Evolutionary conservation across 2,888 invertebrate species (phyloP).

Genomic region (Archips xylosteana): DNA sequence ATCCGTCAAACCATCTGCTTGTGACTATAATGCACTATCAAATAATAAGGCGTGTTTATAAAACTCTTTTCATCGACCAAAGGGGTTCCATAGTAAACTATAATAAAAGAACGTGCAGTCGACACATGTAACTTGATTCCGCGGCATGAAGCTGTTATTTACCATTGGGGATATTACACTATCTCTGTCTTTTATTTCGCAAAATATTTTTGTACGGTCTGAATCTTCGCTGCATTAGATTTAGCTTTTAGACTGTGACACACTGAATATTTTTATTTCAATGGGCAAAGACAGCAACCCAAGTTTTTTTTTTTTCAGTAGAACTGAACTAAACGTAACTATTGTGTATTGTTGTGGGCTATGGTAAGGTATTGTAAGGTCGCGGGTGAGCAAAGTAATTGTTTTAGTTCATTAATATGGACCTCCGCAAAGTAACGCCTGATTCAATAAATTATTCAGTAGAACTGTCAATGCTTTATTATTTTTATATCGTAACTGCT

Average conservation of each 20-base stretch:
- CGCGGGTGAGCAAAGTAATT: no score
- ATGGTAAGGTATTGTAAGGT: no score
- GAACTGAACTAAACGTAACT: no score
- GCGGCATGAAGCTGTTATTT: constrained; percentile 68
- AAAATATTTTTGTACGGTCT: constrained; percentile 54
- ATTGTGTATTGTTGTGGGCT: no score
- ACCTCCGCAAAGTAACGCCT: no score
- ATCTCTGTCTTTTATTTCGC: constrained; percentile 67
- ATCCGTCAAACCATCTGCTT: constrained; percentile 38
- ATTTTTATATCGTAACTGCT: no score
- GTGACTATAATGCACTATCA: constrained; percentile 37
- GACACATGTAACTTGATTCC: constrained; percentile 70
- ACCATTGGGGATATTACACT: constrained; percentile 61
- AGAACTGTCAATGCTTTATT: neutral
- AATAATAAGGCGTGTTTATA: constrained; percentile 40
- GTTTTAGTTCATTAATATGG: no score
- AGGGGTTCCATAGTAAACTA: constrained; percentile 38
- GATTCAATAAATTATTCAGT: no score
- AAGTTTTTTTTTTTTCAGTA: neutral
- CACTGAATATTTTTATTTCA: neutral
- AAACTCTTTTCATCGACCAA: constrained; percentile 36
- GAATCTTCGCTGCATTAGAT: constrained; percentile 38
- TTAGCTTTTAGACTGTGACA: neutral
- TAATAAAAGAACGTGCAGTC: constrained; percentile 49
- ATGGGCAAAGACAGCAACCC: neutral